A percentile compares a stretch with the other conserved stretches of the same genome.
phyloP scores from a whole-genome alignment of 2,113 vertebrate genomes.

The Clinocottus analis region DNA sequence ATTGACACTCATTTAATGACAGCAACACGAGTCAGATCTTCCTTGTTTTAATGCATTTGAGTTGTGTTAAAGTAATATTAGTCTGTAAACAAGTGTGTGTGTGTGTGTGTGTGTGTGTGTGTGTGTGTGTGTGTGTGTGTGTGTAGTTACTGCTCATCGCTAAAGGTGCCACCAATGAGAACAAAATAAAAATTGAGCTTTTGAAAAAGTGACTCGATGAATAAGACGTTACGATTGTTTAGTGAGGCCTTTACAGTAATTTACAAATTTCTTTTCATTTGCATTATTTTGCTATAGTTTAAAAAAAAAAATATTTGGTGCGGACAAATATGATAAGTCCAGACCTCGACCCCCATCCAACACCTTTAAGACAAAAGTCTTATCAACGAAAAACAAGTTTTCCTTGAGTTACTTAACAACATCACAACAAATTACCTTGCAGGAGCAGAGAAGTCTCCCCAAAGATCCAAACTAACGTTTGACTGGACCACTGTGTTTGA shows the following conservation, averaged over 20 bases:
- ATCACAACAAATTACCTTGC: slow-evolving; percentile 84
- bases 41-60: no score
- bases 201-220: no score
- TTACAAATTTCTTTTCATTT: not conserved
- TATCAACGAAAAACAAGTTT: not conserved
- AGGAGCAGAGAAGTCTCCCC: slow-evolving; percentile 92
- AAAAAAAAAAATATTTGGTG: not conserved
- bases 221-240: not conserved
- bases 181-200: no score
- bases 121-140: no score
- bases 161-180: no score
- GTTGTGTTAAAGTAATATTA: no score
- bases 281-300: not conserved
- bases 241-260: not conserved
- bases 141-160: no score
- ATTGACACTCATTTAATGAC: no score
- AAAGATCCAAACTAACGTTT: slow-evolving; percentile 83
- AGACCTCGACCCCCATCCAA: not conserved
- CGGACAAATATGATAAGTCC: not conserved
- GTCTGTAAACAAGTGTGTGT: no score
- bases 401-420: not conserved
- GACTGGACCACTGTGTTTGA: slow-evolving; percentile 78
- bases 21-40: no score
- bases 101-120: no score
- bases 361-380: not conserved